Conservation (phyloP, 2,113 vertebrate genomes). For the Glareola pratincola region DNA sequence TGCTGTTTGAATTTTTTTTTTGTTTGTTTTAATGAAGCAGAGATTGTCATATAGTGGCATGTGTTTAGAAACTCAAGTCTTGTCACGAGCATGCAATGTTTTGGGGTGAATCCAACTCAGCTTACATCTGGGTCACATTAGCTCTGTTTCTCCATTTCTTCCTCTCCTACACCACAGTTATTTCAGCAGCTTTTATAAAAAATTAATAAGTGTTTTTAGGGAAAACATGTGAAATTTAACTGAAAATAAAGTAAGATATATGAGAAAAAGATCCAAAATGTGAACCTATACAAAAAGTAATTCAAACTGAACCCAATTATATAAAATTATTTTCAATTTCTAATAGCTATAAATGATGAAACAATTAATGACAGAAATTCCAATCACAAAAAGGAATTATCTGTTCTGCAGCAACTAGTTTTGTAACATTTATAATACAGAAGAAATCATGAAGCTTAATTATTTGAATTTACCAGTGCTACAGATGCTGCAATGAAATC, state of each 20-base stretch:
- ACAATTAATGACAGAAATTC: slow-evolving; percentile 68
- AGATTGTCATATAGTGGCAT: not conserved
- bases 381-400: slow-evolving; percentile 74
- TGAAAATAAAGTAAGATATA: not conserved
- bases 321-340: slow-evolving; percentile 66
- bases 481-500: slow-evolving; percentile 64
- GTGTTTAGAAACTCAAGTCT: not conserved
- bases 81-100: not conserved
- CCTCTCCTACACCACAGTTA: not conserved
- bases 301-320: slow-evolving; percentile 34
- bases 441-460: slow-evolving; percentile 74
- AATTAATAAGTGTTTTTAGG: not conserved
- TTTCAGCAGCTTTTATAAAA: not conserved
- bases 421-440: slow-evolving; percentile 74
- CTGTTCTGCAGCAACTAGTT: slow-evolving; percentile 67
- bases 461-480: slow-evolving; percentile 72
- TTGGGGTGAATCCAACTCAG: not conserved
- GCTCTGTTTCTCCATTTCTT: not conserved
- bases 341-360: slow-evolving; percentile 66
- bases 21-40: not conserved
- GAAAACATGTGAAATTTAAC: not conserved
- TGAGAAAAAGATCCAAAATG: not conserved
- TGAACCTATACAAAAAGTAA: not conserved
- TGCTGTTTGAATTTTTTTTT: not conserved
- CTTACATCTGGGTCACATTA: not conserved